These are phyloP conservation scores for Parauchenoglanis punctatus DNA, from an alignment of 2,797 vertebrate genomes.

Conservation along the genomic window DNA sequence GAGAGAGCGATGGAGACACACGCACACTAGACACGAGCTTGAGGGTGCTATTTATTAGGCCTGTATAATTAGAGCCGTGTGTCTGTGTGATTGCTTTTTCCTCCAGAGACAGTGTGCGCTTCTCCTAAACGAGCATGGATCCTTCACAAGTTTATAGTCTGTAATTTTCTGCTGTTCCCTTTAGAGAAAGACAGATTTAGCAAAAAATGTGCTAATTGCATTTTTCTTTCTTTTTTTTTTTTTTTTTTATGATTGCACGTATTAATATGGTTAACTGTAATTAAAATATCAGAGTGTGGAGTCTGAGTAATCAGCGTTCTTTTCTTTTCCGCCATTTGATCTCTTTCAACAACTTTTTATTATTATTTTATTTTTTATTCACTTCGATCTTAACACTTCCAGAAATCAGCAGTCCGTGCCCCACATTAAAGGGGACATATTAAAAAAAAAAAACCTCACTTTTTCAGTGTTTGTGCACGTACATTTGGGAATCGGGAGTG, in stretches of 20 bases:
- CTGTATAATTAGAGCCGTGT: conserved; percentile 17
- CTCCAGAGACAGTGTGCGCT: not conserved
- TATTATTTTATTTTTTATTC: no score
- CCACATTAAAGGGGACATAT: not conserved
- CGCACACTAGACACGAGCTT: not conserved
- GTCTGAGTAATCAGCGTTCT: not conserved
- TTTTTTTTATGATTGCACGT: not conserved
- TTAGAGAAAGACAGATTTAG: not conserved
- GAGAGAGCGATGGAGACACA: not conserved
- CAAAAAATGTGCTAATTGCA: not conserved
- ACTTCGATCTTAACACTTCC: not conserved
- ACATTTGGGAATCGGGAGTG: no score
- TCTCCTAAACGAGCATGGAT: not conserved
- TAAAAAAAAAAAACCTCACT: not conserved
- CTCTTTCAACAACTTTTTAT: not conserved
- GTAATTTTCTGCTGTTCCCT: not conserved
- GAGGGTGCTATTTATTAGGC: conserved; percentile 33
- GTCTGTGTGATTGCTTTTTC: conserved; percentile 40
- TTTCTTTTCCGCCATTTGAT: not conserved
- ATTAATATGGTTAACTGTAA: conserved; percentile 1
- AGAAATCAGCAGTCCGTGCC: not conserved
- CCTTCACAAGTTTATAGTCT: not conserved
- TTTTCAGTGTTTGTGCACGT: no score
- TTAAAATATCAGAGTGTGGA: not conserved
- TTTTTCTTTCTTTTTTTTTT: not conserved